Evolutionary conservation across 2,113 vertebrate species (phyloP).

Genomic region (Eudyptes chrysolophus): DNA sequence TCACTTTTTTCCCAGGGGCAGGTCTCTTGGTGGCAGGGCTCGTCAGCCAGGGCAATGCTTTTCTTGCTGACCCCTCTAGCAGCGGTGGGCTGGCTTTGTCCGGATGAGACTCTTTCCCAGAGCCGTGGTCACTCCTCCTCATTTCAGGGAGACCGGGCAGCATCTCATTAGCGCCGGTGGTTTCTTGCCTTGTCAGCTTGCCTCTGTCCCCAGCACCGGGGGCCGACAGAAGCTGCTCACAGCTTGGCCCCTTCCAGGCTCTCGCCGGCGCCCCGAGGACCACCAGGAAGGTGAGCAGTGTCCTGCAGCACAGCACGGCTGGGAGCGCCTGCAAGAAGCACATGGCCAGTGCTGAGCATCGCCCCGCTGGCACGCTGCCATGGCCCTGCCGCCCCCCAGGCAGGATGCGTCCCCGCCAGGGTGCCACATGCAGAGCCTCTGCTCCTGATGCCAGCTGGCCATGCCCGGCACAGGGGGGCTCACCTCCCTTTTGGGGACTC

Average conservation of each 20-base stretch:
- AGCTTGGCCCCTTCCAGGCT: neutral
- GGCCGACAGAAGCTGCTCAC: accelerated
- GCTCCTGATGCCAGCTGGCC: neutral
- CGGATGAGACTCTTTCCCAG: neutral
- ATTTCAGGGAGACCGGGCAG: neutral
- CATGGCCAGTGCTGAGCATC: accelerated
- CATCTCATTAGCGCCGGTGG: neutral
- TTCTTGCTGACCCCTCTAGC: neutral
- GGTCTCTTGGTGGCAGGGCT: neutral
- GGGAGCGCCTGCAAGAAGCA: neutral
- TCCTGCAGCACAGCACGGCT: accelerated
- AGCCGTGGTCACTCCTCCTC: neutral
- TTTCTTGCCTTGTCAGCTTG: neutral
- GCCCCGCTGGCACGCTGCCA: neutral
- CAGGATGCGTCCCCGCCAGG: accelerated
- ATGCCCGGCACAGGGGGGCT: accelerated
- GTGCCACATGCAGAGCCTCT: neutral
- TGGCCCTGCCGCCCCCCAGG: neutral
- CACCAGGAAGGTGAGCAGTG: conserved; percentile 71
- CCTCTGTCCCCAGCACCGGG: accelerated
- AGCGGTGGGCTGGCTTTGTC: neutral
- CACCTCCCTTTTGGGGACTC: neutral
- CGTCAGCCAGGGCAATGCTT: neutral
- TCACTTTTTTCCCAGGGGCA: conserved; percentile 50
- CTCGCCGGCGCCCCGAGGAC: neutral